These are phyloP conservation scores for Sebastes itinus DNA, from an alignment of 2,797 vertebrate genomes.

Conservation along the genomic window DNA sequence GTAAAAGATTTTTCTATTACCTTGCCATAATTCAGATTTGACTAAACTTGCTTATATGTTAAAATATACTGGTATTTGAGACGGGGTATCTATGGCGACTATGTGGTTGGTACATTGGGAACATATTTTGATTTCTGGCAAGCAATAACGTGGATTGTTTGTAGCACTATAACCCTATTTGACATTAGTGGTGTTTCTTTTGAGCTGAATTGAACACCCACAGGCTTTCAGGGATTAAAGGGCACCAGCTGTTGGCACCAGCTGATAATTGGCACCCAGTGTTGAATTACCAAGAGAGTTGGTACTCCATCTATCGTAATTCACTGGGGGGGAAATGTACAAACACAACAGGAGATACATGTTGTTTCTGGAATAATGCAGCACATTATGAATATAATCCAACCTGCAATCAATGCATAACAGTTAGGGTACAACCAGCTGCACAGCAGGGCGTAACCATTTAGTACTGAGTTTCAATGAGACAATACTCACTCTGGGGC, in stretches of 20 bases:
- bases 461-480: background rate
- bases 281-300: constrained; percentile 19
- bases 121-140: constrained; percentile 24
- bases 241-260: constrained; percentile 45
- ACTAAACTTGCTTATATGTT: constrained; percentile 2
- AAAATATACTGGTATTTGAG: constrained; percentile 4
- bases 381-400: constrained; percentile 9
- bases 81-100: constrained; percentile 3
- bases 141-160: constrained; percentile 19
- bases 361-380: constrained; percentile 8
- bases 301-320: background rate
- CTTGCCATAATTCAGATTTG: background rate
- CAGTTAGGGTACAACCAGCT: background rate
- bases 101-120: constrained; percentile 11
- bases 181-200: constrained; percentile 30
- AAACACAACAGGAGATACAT: constrained; percentile 6
- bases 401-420: constrained; percentile 16
- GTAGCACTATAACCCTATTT: constrained; percentile 12
- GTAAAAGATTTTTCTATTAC: constrained; percentile 25
- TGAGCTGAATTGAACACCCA: constrained; percentile 36
- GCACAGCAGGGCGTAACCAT: constrained; percentile 7
- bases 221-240: constrained; percentile 48
- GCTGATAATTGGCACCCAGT: constrained; percentile 32
- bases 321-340: background rate
- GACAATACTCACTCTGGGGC: background rate